Conservation (phyloP, 2,113 vertebrate genomes). For the Tetrao urogallus region DNA sequence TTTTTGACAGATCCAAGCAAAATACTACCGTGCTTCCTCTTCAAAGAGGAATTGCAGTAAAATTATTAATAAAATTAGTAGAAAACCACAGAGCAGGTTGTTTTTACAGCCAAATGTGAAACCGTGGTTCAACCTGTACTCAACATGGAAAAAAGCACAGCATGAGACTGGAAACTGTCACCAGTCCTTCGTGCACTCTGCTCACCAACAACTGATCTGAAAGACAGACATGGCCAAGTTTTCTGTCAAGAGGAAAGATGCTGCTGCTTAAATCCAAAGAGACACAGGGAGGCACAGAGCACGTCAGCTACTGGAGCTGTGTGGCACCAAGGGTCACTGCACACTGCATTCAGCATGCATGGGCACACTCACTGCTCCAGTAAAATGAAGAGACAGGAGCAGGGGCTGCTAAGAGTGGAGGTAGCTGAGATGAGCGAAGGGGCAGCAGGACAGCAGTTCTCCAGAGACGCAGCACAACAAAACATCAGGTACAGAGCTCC, state of each 20-base stretch:
- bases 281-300: neutral
- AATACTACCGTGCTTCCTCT: neutral
- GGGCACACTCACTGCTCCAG: neutral
- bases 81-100: neutral
- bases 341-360: accelerated
- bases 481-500: accelerated
- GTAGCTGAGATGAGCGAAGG: neutral
- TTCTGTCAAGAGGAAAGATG: neutral
- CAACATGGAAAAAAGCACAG: neutral
- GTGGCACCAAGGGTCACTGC: neutral
- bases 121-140: neutral
- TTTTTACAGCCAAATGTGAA: neutral
- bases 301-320: neutral
- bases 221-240: neutral
- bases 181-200: neutral
- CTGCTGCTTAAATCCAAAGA: neutral
- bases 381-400: neutral
- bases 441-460: neutral
- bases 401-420: accelerated
- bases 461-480: accelerated
- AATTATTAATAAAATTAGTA: neutral
- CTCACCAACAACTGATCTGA: neutral
- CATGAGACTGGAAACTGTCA: neutral
- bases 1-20: neutral
- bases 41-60: neutral